These are phyloP conservation scores for Cyphomyrus plagiostoma DNA, from an alignment of 2,113 vertebrate genomes.

Conservation along the genomic window DNA sequence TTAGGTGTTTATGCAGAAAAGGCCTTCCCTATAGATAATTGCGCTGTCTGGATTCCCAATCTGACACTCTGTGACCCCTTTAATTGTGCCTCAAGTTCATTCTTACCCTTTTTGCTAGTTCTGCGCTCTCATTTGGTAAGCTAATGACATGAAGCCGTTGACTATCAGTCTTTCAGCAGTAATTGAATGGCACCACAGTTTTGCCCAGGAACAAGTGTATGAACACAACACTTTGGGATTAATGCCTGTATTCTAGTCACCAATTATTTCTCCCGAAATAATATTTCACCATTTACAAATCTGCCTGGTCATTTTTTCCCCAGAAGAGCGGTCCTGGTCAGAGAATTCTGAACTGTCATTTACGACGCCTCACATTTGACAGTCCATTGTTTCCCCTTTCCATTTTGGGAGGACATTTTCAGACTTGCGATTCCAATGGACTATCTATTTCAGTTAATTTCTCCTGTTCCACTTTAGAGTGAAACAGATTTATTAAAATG, in stretches of 20 bases:
- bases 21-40: not conserved
- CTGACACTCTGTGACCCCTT: not conserved
- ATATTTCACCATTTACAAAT: not conserved
- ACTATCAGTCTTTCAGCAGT: not conserved
- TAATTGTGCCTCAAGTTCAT: not conserved
- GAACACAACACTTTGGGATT: not conserved
- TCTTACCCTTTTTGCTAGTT: not conserved
- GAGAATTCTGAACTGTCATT: not conserved
- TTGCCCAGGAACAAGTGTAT: not conserved
- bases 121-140: constrained; percentile 14
- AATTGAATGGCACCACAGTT: not conserved
- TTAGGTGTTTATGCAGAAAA: not conserved
- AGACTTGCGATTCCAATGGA: not conserved
- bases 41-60: not conserved
- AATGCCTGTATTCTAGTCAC: not conserved
- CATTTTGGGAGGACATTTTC: not conserved
- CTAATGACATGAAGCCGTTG: not conserved
- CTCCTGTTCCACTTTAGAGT: not conserved
- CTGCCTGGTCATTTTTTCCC: not conserved
- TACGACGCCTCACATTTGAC: not conserved
- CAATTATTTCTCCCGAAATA: not conserved
- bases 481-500: not conserved
- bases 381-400: too few relatives aligned
- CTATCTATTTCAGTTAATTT: not conserved
- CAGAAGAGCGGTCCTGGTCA: not conserved